Conservation (phyloP, 23 tunicate genomes). For the Styela plicata region DNA sequence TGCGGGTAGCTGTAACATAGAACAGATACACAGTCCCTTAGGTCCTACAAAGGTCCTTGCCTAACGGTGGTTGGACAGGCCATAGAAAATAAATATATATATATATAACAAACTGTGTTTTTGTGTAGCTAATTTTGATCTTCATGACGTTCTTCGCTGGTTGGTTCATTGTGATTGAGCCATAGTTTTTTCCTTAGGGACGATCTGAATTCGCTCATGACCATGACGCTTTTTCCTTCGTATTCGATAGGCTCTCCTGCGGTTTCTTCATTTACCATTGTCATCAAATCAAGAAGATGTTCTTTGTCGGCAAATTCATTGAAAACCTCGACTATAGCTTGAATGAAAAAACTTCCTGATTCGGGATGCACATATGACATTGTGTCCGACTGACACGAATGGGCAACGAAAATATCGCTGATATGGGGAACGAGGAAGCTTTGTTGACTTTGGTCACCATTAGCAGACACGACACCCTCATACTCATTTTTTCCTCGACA, state of each 20-base stretch:
- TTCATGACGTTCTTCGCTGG: no score
- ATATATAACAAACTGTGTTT: no score
- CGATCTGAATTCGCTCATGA: background rate
- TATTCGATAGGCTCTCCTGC: background rate
- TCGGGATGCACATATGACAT: background rate
- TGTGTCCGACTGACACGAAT: background rate
- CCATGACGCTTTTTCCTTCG: background rate
- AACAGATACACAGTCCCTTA: no score
- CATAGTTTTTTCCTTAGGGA: no score
- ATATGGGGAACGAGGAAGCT: background rate
- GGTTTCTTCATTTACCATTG: background rate
- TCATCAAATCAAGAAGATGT: background rate
- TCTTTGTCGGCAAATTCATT: background rate
- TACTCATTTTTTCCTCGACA: background rate
- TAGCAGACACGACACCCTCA: background rate
- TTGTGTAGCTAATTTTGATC: no score
- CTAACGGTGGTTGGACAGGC: no score
- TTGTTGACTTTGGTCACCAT: background rate
- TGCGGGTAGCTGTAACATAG: no score
- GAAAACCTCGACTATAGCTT: background rate
- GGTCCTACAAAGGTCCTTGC: no score
- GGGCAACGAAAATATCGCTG: background rate
- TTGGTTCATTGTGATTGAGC: no score
- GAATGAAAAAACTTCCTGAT: background rate
- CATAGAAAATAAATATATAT: no score